Base-by-base conservation (phyloP, 2,113 vertebrate species). In the Ptyas mucosa region DNA sequence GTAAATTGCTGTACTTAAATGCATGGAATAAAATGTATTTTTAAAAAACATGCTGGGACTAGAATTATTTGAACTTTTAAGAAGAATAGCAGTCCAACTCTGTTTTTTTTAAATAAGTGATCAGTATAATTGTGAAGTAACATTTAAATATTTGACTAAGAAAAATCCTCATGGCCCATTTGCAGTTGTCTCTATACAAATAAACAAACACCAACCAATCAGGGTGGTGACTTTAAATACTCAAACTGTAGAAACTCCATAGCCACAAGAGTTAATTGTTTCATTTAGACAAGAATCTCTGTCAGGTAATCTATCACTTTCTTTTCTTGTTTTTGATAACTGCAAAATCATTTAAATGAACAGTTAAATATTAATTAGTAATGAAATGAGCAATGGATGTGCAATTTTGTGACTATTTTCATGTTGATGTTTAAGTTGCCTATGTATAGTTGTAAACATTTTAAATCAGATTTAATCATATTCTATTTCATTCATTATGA, bases 181-280 rank as follows among this genome's bases (percentile, higher is more conserved):
- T 92, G 90, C 94, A 95, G 93, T 97, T 96, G 96, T 94, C 95
- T 93, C 64, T 90, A 93, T 90, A 88, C 69, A 93, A 96, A 96
- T 96, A 97, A 97, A 96, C 95, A 8, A 2, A 95, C 29, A 90
- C 90, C 54, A 15, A 90, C 96, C 96, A 97, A 97, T 97, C 95
- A 93, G 94, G 89, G 93, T 93, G 95, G 92, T 89, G 93, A 94
- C 93, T 96, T 97, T 97, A 97, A 97, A 96, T 95, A 93, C 94
- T 95, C 94, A 93, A 89, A 94, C 94, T 93, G 92, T 95, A 94
- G 96, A 94, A 92, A 52, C 93, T 96, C 87, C 89, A 6, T 90
- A 85, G 87, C 89, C 95, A 7, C 54, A 93, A 93, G 87, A 95
- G 93, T 92, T 26, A 49, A 90, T 95, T 96, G 94, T 94, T 96